phyloP scores from a whole-genome alignment of 2,797 vertebrate genomes.

The Coluber constrictor region DNA sequence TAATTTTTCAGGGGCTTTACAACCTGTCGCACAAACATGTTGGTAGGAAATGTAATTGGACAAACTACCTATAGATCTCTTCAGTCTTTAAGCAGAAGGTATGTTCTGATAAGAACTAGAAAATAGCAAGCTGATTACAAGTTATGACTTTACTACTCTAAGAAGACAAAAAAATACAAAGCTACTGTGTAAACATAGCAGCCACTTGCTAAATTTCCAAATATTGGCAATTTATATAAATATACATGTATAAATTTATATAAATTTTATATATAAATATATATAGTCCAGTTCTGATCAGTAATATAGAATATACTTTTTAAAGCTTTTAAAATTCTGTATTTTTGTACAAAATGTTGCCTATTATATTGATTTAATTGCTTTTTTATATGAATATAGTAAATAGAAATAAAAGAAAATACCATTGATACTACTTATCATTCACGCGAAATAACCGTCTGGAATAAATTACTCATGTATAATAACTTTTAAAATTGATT shows the following conservation, averaged over 20 bases:
- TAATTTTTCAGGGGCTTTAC: slow-evolving; percentile 57
- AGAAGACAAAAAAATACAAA: slow-evolving; percentile 45
- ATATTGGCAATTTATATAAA: slow-evolving; percentile 71
- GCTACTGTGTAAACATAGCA: slow-evolving; percentile 63
- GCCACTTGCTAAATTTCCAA: slow-evolving; percentile 70
- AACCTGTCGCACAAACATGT: slow-evolving; percentile 36
- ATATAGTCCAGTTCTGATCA: slow-evolving; percentile 75
- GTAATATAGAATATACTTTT: slow-evolving; percentile 80
- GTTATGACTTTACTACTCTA: slow-evolving; percentile 54
- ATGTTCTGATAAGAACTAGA: slow-evolving; percentile 54
- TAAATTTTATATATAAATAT: slow-evolving; percentile 73
- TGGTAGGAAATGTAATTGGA: slow-evolving; percentile 58
- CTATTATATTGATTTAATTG: slow-evolving; percentile 71
- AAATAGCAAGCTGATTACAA: slow-evolving; percentile 57
- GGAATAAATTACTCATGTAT: slow-evolving; percentile 57
- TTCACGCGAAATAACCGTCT: slow-evolving; percentile 64
- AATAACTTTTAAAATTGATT: slow-evolving; percentile 57
- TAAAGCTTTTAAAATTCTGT: slow-evolving; percentile 80
- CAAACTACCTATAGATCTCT: slow-evolving; percentile 58
- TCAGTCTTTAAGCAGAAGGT: slow-evolving; percentile 56
- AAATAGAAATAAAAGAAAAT: slow-evolving; percentile 75
- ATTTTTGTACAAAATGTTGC: slow-evolving; percentile 83
- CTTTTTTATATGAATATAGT: slow-evolving; percentile 68
- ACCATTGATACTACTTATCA: slow-evolving; percentile 69
- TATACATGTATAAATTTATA: slow-evolving; percentile 64